Conservation (phyloP, 2,113 vertebrate genomes). For the Urocolius indicus region DNA sequence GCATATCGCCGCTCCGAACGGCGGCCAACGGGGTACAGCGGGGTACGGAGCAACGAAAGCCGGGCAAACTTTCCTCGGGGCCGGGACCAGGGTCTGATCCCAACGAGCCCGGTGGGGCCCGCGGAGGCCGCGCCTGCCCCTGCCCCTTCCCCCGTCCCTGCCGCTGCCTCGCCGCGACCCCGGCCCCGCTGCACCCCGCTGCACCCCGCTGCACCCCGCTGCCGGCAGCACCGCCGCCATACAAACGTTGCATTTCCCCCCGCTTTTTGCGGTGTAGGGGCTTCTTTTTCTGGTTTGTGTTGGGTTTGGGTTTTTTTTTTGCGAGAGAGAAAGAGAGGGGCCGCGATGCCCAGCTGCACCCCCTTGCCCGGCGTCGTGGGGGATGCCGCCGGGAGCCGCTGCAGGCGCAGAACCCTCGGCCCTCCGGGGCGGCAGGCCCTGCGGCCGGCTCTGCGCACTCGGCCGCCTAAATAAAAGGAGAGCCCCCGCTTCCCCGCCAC, state of each 20-base stretch:
- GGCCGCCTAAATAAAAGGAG: slow-evolving; percentile 71
- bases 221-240: neutral
- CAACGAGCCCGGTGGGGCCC: neutral
- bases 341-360: slow-evolving; percentile 20
- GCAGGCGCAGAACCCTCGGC: neutral
- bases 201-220: neutral
- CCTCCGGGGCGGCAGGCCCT: slow-evolving; percentile 58
- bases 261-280: no score
- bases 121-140: neutral
- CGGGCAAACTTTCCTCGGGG: slow-evolving; percentile 65
- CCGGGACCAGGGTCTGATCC: neutral
- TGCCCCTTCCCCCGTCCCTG: no score
- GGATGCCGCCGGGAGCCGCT: slow-evolving; percentile 6
- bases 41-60: slow-evolving; percentile 29
- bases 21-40: slow-evolving; percentile 64
- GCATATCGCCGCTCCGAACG: slow-evolving; percentile 66
- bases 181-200: neutral
- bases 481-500: slow-evolving; percentile 17
- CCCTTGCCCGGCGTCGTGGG: neutral
- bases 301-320: neutral
- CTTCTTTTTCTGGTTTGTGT: no score
- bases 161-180: neutral
- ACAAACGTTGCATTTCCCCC: neutral
- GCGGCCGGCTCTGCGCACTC: slow-evolving; percentile 24
- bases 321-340: neutral